Evolutionary conservation across 2,888 invertebrate genomes (phyloP).

Genomic region (Apoda limacodes): DNA sequence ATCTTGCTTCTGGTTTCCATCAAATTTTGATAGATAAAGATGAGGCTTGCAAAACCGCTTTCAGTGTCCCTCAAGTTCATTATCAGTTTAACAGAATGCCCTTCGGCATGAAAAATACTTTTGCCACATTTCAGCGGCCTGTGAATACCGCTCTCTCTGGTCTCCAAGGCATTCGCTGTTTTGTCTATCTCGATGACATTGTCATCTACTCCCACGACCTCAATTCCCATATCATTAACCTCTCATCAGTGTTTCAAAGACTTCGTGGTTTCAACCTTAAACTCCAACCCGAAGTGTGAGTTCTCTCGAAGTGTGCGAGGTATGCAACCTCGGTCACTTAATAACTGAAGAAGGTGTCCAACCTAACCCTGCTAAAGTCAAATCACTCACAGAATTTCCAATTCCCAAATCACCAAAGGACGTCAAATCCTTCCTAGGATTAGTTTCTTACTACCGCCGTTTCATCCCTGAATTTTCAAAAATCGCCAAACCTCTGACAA

Average conservation of each 20-base stretch:
- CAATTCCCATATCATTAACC: conserved; percentile 5
- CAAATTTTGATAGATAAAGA: no score
- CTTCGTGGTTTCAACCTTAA: conserved; percentile 7
- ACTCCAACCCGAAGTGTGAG: conserved; percentile 24
- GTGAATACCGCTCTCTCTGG: conserved; percentile 20
- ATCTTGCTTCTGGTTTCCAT: no score
- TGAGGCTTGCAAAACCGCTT: conserved; percentile 18
- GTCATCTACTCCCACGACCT: no score
- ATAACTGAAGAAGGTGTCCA: no score
- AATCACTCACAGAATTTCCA: conserved; percentile 15
- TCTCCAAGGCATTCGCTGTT: conserved; percentile 18
- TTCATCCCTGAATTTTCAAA: no score
- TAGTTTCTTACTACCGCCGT: no score
- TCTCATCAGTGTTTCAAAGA: conserved; percentile 10
- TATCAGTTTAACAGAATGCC: conserved; percentile 14
- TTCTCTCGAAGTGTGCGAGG: conserved; percentile 21
- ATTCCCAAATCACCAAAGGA: no score
- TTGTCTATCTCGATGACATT: conserved; percentile 18
- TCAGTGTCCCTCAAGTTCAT: conserved; percentile 16
- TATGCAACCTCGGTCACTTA: conserved; percentile 23
- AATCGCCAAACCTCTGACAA: conserved; percentile 5
- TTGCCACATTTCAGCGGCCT: conserved; percentile 15
- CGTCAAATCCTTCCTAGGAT: no score
- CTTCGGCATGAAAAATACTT: conserved; percentile 16
- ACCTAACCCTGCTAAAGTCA: conserved; percentile 15